Evolutionary conservation across 2,888 invertebrate species (phyloP), one percentile per base, ranked within the genome.

Genomic region (Aleiodes testaceus): DNA sequence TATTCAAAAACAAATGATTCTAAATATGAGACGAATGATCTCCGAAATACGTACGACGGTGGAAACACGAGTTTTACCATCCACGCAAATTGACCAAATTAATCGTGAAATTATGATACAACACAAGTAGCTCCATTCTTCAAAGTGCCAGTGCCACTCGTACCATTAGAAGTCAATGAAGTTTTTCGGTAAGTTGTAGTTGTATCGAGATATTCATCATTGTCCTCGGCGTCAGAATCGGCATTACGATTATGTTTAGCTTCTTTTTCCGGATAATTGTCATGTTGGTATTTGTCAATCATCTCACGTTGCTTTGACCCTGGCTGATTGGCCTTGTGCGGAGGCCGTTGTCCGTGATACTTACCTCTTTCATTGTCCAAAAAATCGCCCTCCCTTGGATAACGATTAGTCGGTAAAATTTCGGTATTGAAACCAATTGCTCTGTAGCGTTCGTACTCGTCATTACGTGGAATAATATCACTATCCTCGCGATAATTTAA

Each of bases 191-290:
- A 45, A 12, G 77, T 86, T 5, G 81, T 73, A 11, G 87, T 87
- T 3, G 87, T 87, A 50, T 87, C 87, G 63, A 87, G 77, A 72
- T 82, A 87, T 70, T 85, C 86, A 5, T 87, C 87, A 49, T 87
- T 85, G 42, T 85, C 83, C 36, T 87, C 85, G 0, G 84, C 85
- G 59, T 85, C 85, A 1, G 78, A 77, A 14, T 82, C 85, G 30
- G 78, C 80, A 1, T 67, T 74, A 18, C 74, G 74, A 42, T 67
- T 74, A 30, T 65, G 61, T 22, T 59, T 77, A 0, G 70, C 69
- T 36, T 11, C 44, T 9, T 6, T 26, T 72, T 77, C 12, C 50
- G 73, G 36, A 71, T 68, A 45, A 70, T 69, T 64, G 74, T 70
- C 84, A n/a, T 78, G 78, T 11, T 80, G 76, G 63, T 85, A 86